These are phyloP conservation scores for Heterochromis multidens DNA, from an alignment of 2,113 vertebrate genomes.

Conservation along the genomic window DNA sequence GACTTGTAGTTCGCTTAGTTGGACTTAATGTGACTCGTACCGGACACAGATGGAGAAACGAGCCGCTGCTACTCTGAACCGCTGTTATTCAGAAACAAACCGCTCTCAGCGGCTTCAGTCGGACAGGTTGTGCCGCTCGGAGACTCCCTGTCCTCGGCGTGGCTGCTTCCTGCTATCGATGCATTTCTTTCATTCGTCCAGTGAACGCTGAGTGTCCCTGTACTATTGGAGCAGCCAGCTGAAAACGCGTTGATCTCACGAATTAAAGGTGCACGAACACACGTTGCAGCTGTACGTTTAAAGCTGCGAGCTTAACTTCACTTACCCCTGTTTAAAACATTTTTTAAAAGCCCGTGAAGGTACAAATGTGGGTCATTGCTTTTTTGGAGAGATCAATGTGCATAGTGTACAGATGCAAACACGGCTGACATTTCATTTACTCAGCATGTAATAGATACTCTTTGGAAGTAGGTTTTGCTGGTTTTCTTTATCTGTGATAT, in stretches of 20 bases:
- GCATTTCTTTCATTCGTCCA: slow-evolving; percentile 18
- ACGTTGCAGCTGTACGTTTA: not conserved
- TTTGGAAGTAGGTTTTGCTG: not conserved
- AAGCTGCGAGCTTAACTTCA: not conserved
- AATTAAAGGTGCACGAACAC: not conserved
- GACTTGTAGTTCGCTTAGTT: not conserved
- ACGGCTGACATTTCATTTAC: not conserved
- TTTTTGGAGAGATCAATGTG: not conserved
- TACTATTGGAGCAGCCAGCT: not conserved
- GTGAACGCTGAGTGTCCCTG: not conserved
- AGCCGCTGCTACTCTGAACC: not conserved
- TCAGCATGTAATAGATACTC: not conserved
- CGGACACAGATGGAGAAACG: not conserved
- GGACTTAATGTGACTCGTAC: not conserved
- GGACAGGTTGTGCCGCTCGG: not conserved
- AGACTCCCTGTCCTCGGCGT: not conserved
- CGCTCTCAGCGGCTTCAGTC: not conserved
- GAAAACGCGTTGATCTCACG: not conserved
- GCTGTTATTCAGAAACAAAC: not conserved
- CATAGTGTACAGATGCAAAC: not conserved
- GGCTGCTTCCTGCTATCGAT: not conserved
- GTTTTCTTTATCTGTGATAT: not conserved
- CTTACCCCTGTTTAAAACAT: not conserved
- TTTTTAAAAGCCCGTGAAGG: not conserved
- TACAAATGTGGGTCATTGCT: not conserved